These are phyloP conservation scores for Acleris holmiana DNA, from an alignment of 2,888 invertebrate genomes.

Conservation along the genomic window DNA sequence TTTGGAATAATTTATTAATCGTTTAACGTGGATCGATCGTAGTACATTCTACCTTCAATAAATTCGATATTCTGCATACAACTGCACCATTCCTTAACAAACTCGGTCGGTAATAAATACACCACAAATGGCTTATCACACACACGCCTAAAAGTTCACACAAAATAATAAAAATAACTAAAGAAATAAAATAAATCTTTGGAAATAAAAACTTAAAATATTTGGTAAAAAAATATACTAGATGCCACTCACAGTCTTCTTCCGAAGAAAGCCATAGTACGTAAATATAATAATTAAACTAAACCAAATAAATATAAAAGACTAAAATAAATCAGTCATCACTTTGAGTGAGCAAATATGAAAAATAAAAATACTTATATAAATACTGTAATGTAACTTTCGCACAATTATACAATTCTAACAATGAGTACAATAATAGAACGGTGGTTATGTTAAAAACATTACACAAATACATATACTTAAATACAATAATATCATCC, in stretches of 20 bases:
- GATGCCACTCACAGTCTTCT: slow-evolving; percentile 40
- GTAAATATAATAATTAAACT: slow-evolving; percentile 41
- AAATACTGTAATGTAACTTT: slow-evolving; percentile 51
- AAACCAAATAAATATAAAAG: slow-evolving; percentile 39
- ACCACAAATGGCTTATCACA: slow-evolving; percentile 63
- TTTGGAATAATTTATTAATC: slow-evolving; percentile 50
- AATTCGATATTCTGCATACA: slow-evolving; percentile 35
- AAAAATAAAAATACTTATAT: slow-evolving; percentile 49
- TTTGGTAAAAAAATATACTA: slow-evolving; percentile 53
- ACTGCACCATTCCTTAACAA: slow-evolving; percentile 44
- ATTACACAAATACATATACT: slow-evolving; percentile 46
- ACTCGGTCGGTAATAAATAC: slow-evolving; percentile 57
- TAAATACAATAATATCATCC: slow-evolving; percentile 20
- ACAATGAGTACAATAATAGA: slow-evolving; percentile 48
- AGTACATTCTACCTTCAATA: slow-evolving; percentile 51
- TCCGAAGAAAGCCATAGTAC: slow-evolving; percentile 34
- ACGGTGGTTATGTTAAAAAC: slow-evolving; percentile 54
- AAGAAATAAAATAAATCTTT: slow-evolving; percentile 68
- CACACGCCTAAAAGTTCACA: slow-evolving; percentile 54
- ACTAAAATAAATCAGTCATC: slow-evolving; percentile 50
- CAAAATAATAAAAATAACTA: slow-evolving; percentile 53
- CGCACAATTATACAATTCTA: slow-evolving; percentile 40
- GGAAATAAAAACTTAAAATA: slow-evolving; percentile 69
- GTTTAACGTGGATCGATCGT: slow-evolving; percentile 65
- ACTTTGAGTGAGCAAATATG: slow-evolving; percentile 46